These are phyloP conservation scores for Mohoua ochrocephala DNA, from an alignment of 2,113 vertebrate species.

Conservation along the genomic window DNA sequence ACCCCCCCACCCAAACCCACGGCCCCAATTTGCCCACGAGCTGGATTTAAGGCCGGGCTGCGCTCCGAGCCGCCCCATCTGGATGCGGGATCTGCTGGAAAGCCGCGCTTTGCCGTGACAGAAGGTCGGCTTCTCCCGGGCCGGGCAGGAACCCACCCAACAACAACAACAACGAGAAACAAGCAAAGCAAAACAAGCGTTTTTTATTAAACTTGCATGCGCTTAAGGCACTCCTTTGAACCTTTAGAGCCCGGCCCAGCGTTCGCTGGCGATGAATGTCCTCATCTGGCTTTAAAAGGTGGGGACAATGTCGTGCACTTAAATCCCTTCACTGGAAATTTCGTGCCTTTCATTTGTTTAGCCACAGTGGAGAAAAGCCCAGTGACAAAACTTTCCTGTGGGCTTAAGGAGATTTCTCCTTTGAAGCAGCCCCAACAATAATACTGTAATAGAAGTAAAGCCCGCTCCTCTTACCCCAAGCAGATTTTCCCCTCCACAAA, in stretches of 20 bases:
- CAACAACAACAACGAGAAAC: not conserved
- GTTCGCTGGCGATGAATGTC: slow-evolving; percentile 55
- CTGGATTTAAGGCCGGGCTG: not conserved
- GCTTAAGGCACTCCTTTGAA: slow-evolving; percentile 67
- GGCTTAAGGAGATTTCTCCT: slow-evolving; percentile 59
- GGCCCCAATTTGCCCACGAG: not conserved
- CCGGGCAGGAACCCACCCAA: not conserved
- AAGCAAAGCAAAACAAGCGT: slow-evolving; percentile 48
- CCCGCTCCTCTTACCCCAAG: slow-evolving; percentile 39
- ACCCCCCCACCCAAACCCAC: fast-evolving
- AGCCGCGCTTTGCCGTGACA: not conserved
- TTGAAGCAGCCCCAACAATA: slow-evolving; percentile 68
- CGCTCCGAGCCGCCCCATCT: slow-evolving; percentile 34
- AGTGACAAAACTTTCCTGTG: slow-evolving; percentile 65
- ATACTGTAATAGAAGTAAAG: slow-evolving; percentile 67
- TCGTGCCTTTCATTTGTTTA: slow-evolving; percentile 70
- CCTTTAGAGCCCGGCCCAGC: slow-evolving; percentile 44
- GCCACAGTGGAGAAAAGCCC: slow-evolving; percentile 69
- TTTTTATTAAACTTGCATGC: slow-evolving; percentile 64
- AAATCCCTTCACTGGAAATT: slow-evolving; percentile 62
- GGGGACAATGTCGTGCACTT: slow-evolving; percentile 67
- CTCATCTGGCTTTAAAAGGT: slow-evolving; percentile 69
- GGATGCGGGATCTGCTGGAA: slow-evolving; percentile 4
- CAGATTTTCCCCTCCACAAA: slow-evolving; percentile 52
- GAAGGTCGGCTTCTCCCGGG: slow-evolving; percentile 50